Evolutionary conservation across 2,797 vertebrate genomes (phyloP), one percentile per base, ranked within the genome.

Genomic region (Acipenser transmontanus): DNA sequence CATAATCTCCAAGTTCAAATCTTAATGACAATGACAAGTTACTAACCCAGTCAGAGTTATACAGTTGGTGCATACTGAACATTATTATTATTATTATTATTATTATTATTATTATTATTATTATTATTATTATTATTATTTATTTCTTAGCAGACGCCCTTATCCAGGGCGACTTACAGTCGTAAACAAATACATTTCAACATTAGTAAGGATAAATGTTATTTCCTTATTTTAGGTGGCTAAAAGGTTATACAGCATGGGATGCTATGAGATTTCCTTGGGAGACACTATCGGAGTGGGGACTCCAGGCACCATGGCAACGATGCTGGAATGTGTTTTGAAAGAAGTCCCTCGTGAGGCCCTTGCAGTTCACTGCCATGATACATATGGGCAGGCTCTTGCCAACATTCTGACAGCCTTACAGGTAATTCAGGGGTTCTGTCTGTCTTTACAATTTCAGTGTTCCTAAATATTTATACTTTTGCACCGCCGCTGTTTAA

Each of bases 371-470:
- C 96, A 98, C 81, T 98, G 95, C 77, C 94, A 96, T 61, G 94
- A 99, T 83, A 98, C 96, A 0, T 97, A 98, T 0, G 96, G 97
- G 10, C 96, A 99, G 79, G 96, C 94, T 0, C 86, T 99, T 69
- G 92, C 95, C 74, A 98, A 97, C 80, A 94, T 98, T 72, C 91
- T 98, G 52, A 95, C 87, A 49, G 96, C 97, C 61, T 83, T 99
- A 71, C 93, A 98, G 94, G 96, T 97, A 92, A 89, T 61, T 34
- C 34, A 4, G 34, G 34, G 34, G 0, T 34, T 34, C 34, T 34
- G 34, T 34, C 34, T 34, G 34, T 34, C 34, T 34, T 34, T 34
- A 34, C 34, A 34, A 34, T 34, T 34, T 34, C 34, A 34, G 34
- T 3, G 4, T 34, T 34, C 34, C 34, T 34, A 34, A 34, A 4